Evolutionary conservation across 53 echinoderm and acorn worm genomes (phyloP), one percentile per base, ranked within the genome.

Genomic region (Apostichopus leukothele): DNA sequence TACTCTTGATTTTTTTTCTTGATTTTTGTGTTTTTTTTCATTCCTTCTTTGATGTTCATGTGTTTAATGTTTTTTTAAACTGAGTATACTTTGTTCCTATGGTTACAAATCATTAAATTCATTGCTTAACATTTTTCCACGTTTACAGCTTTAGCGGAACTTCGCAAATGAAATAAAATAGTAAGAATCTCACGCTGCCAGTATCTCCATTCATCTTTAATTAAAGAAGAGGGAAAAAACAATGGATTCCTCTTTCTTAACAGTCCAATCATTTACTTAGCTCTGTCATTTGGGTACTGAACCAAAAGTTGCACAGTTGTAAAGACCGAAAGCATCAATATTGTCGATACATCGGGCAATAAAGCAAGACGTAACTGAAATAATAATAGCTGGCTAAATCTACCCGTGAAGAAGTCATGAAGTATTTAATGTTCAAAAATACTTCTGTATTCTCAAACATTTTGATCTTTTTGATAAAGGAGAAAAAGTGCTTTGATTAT

Each of bases 61-160:
- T 16, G 12, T 63, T 61, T 6, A 4, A 13, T 63, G 63, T 8
- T 8, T 63, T 63, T 63, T 63, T 4, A 63, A 1, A 63, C 11
- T 7, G 12, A 63, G 11, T 11, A 63, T 13, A 63, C 63, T 63
- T 63, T 7, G 9, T 61, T 61, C 5, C 3, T 63, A 13, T 39
- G 39, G 39, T 39, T 39, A 39, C 39, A 39, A 39, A 39, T 39
- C 39, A 39, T 39, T 63, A 63, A 63, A 63, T 16, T 63, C 63
- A 63, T 63, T 16, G 63, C 63, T 63, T 63, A 63, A 11, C 63
- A 63, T 63, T 75, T 25, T 84, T 25, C 39, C 84, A 59, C 5
- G 9, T 60, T 63, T 39, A 27, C 84, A 84, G 84, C 84, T 59
- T 25, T 84, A 84, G 84, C 84, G 23, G 84, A 84, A 84, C 57